Base-by-base conservation (phyloP, 2,888 invertebrate species). In the Zaprionus obscuricornis region DNA sequence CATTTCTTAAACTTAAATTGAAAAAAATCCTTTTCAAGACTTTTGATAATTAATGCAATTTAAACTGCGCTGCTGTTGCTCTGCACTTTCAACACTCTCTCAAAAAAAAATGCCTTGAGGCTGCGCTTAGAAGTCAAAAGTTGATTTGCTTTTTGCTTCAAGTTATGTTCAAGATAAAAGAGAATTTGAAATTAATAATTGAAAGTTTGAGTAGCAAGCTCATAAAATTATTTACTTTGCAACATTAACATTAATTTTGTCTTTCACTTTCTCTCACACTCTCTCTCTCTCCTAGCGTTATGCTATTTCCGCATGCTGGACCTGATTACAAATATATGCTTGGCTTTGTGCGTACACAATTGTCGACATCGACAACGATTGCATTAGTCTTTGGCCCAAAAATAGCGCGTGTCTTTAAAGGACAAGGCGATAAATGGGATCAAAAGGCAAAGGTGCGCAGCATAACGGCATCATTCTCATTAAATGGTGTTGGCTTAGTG, bases 271-370 rank as follows among this genome's bases (percentile, higher is more conserved):
- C 11, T n/a, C n/a, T 29, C 29, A 8, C n/a, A 6, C 11, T 29
- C n/a, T 6, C 6, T 13, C 3, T 33, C 8, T 8, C 14, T 33
- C 8, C 22, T 37, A 97, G 97, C 90, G 93, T 97, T 84, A 92
- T 96, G 87, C 95, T 97, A 78, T 93, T 97, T 84, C 96, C 96
- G 2, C 92, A 93, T 86, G 96, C 96, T 50, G 96, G 96, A 11
- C 98, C 98, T 8, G 97, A 98, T 89, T 95, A 97, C 79, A 96
- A 98, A 89, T 98, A 97, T 88, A 92, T 97, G 39, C 93, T 98
- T 66, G 96, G 97, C 34, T 98, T 98, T 89, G 93, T 97, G 69
- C 93, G 98, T 85, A 97, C 97, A 0, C 97, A 98, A 88, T 91
- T 98, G 37, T 97, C 97, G 20, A 98, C 98, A 2, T 95, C 97